These are phyloP conservation scores for Jordanella pulchra DNA, from an alignment of 2,797 vertebrate genomes.

Conservation along the genomic window DNA sequence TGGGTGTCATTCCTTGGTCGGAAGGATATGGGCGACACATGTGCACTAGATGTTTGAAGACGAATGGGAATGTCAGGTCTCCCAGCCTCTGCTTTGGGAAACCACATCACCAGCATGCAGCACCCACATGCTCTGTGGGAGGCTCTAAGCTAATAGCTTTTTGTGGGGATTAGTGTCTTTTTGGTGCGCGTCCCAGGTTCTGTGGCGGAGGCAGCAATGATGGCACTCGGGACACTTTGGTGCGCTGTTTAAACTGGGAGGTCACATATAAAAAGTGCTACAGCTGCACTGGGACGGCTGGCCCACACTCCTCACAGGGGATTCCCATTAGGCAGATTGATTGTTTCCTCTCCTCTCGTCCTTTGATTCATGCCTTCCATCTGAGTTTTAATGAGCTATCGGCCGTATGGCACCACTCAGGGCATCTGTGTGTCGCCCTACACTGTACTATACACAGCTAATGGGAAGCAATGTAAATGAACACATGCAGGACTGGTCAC, in stretches of 20 bases:
- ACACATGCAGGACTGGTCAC: constrained; percentile 21
- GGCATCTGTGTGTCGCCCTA: constrained; percentile 78
- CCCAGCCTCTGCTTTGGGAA: constrained; percentile 45
- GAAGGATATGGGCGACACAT: constrained; percentile 87
- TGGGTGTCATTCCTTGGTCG: constrained; percentile 67
- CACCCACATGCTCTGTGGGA: constrained; percentile 60
- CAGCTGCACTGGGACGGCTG: constrained; percentile 77
- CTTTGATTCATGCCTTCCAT: constrained; percentile 86
- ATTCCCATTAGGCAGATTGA: constrained; percentile 86
- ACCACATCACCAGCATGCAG: constrained; percentile 54
- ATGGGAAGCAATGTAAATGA: constrained; percentile 62
- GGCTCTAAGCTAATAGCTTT: constrained; percentile 56
- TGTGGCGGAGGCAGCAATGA: constrained; percentile 74
- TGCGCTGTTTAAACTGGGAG: constrained; percentile 73
- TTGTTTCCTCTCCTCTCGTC: constrained; percentile 81
- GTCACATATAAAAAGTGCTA: constrained; percentile 72
- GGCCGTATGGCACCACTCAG: constrained; percentile 80
- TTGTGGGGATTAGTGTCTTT: constrained; percentile 54
- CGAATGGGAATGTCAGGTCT: constrained; percentile 54
- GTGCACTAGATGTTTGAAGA: constrained; percentile 77
- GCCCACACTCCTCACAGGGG: constrained; percentile 76
- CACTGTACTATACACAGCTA: constrained; percentile 64
- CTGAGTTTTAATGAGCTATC: constrained; percentile 82
- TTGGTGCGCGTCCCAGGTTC: constrained; percentile 74
- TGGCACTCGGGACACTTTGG: constrained; percentile 63